Percentiles rank a stretch among this genome's conserved stretches.
phyloP scores from a whole-genome alignment of 2,797 vertebrate species.

The Antrozous pallidus region DNA sequence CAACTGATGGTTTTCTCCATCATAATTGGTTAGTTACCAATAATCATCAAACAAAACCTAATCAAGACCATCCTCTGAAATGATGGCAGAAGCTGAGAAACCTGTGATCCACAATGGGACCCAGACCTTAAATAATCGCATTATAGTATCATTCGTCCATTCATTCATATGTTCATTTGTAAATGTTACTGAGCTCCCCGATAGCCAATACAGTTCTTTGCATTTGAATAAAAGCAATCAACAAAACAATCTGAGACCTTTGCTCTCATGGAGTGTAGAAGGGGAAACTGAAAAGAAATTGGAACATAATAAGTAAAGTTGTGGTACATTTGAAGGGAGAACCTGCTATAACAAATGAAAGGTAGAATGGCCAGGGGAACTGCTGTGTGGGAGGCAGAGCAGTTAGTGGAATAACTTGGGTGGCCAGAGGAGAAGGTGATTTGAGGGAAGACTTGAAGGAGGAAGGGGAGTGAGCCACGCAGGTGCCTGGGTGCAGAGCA shows the following conservation, averaged over 20 bases:
- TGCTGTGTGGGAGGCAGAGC: accelerated
- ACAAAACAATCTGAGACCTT: not conserved
- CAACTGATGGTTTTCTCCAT: not conserved
- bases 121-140: not conserved
- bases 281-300: not conserved
- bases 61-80: not conserved
- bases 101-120: not conserved
- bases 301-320: not conserved
- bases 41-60: not conserved
- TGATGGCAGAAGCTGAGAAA: not conserved
- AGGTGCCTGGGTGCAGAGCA: not conserved
- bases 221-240: not conserved
- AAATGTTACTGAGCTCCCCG: not conserved
- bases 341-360: not conserved
- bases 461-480: not conserved
- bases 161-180: too few species aligned
- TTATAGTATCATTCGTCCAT: not conserved
- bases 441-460: not conserved
- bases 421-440: not conserved
- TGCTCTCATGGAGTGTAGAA: not conserved
- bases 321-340: not conserved
- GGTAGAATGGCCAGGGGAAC: accelerated
- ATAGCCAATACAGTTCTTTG: not conserved
- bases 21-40: not conserved
- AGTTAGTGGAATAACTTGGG: accelerated